A percentile compares a stretch with the other conserved stretches of the same genome.
phyloP scores from a whole-genome alignment of 2,888 invertebrate species.

The Drosophila pseudotakahashii region DNA sequence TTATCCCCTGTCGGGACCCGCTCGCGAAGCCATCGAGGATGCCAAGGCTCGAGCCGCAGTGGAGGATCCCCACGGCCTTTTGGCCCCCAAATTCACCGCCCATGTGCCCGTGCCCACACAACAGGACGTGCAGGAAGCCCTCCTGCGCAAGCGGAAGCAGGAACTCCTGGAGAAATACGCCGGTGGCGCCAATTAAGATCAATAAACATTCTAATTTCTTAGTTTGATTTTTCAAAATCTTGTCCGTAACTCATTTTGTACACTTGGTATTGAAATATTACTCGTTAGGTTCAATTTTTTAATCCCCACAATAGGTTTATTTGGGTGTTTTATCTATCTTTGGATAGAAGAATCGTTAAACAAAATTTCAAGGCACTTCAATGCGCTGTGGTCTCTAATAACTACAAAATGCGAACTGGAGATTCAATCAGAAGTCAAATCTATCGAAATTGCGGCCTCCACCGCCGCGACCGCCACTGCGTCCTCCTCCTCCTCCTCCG shows the following conservation, averaged over 20 bases:
- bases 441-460: conserved; percentile 56
- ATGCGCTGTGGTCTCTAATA: conserved; percentile 35
- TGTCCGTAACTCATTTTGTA: neutral
- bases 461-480: conserved; percentile 17
- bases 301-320: neutral
- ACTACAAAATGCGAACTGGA: conserved; percentile 4
- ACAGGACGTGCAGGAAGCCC: conserved; percentile 96
- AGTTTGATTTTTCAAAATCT: neutral
- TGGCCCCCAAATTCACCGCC: conserved; percentile 88
- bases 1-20: conserved; percentile 82
- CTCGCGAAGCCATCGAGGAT: conserved; percentile 72
- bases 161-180: conserved; percentile 95
- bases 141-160: conserved; percentile 95
- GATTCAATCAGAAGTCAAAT: conserved; percentile 42
- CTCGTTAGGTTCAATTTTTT: neutral
- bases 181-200: conserved; percentile 71
- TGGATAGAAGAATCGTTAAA: neutral
- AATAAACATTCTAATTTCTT: conserved; percentile 12
- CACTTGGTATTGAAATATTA: too few species aligned
- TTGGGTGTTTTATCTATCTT: neutral
- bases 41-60: conserved; percentile 58
- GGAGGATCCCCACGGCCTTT: conserved; percentile 83
- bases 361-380: conserved; percentile 50
- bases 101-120: conserved; percentile 98
- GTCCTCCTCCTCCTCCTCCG: conserved; percentile 43